A percentile compares a stretch with the other conserved stretches of the same genome.
Conservation (phyloP, 2,113 vertebrate species). For the Neolamprologus hecqui region DNA sequence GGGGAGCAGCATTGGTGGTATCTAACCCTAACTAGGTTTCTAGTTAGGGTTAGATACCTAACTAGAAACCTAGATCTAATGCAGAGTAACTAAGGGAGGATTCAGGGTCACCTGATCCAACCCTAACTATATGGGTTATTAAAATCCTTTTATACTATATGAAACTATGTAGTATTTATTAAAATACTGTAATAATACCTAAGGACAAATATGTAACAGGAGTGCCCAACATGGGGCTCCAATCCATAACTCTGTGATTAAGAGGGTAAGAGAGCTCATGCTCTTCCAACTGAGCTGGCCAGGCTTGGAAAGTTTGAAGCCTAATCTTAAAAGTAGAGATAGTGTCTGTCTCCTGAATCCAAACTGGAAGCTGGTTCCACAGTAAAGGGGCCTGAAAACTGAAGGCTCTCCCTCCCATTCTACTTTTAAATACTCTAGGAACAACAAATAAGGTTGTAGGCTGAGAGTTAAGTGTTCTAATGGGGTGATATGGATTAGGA, state of each 20-base stretch:
- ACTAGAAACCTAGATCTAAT: neutral
- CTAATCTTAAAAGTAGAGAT: neutral
- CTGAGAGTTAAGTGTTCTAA: neutral
- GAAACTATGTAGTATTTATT: neutral
- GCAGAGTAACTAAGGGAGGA: neutral
- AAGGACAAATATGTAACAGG: neutral
- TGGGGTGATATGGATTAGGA: neutral
- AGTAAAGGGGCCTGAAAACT: fast-evolving
- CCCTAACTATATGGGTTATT: neutral
- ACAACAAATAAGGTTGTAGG: neutral
- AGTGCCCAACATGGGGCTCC: neutral
- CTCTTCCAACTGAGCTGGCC: neutral
- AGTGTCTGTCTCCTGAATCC: neutral
- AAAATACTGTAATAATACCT: neutral
- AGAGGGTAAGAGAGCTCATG: neutral
- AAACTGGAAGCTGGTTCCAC: neutral
- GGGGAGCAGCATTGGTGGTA: too few species aligned
- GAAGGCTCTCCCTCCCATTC: neutral
- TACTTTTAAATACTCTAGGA: neutral
- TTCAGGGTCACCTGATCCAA: neutral
- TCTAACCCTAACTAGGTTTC: too few species aligned
- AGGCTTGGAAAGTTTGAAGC: neutral
- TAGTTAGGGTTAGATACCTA: too few species aligned
- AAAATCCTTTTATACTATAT: neutral
- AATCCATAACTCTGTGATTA: neutral